Percentiles rank a stretch among this genome's conserved stretches.
phyloP scores from a whole-genome alignment of 1,140 invertebrate genomes.

The Choristoneura fumiferana region DNA sequence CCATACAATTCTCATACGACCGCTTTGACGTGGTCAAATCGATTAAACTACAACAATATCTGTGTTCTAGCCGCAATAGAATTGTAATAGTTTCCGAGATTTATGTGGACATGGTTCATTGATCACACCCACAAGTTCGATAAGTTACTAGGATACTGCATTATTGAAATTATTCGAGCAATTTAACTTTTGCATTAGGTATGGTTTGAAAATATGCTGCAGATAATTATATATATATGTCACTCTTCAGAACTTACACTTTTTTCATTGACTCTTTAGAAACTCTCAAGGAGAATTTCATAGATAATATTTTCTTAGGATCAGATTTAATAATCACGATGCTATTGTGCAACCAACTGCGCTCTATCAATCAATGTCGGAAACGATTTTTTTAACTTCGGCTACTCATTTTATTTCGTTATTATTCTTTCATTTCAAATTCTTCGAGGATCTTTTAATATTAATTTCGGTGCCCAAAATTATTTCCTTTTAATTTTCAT shows the following conservation, averaged over 20 bases:
- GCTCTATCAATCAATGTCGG: conserved; percentile 47
- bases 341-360: conserved; percentile 46
- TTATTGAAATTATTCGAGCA: conserved; percentile 18
- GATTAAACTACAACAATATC: conserved; percentile 41
- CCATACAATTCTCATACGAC: conserved; percentile 35
- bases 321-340: conserved; percentile 33
- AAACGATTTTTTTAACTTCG: conserved; percentile 9
- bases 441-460: neutral
- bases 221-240: too few species aligned
- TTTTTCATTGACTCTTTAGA: neutral
- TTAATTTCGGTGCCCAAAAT: too few species aligned
- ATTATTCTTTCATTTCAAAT: conserved; percentile 27
- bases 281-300: conserved; percentile 1
- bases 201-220: conserved; percentile 34
- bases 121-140: conserved; percentile 55
- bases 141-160: conserved; percentile 18
- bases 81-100: conserved; percentile 50
- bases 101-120: conserved; percentile 57
- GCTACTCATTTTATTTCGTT: conserved; percentile 22
- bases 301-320: conserved; percentile 46
- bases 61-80: conserved; percentile 47
- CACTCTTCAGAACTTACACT: neutral
- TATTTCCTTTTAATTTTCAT: too few species aligned
- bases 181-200: conserved; percentile 30
- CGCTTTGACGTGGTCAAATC: conserved; percentile 35